These are phyloP conservation scores for Drosophila micromelanica DNA, from an alignment of 1,140 invertebrate species.

Conservation along the genomic window DNA sequence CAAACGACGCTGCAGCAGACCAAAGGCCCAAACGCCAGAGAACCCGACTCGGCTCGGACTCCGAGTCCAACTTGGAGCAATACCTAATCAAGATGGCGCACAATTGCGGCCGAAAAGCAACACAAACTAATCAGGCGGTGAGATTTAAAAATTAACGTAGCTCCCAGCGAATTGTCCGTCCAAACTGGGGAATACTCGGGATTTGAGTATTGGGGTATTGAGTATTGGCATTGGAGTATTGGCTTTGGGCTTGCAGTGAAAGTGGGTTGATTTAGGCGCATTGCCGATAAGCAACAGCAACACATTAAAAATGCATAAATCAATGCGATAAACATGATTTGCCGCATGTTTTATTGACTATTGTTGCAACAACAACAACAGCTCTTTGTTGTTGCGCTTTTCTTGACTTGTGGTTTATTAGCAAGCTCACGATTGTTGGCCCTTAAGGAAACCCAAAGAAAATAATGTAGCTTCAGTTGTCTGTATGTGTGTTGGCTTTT, in stretches of 20 bases:
- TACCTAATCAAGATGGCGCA: constrained; percentile 78
- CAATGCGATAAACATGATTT: constrained; percentile 85
- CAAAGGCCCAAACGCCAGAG: neutral
- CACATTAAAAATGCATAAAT: constrained; percentile 85
- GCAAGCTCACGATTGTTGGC: too few relatives aligned
- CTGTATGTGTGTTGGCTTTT: too few relatives aligned
- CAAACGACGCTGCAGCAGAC: constrained; percentile 21
- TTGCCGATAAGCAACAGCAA: constrained; percentile 83
- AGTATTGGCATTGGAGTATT: neutral
- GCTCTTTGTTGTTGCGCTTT: constrained; percentile 33
- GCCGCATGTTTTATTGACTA: constrained; percentile 84
- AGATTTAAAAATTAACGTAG: constrained; percentile 84
- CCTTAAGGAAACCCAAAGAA: too few relatives aligned
- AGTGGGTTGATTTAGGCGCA: constrained; percentile 81
- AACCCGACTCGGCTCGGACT: constrained; percentile 11
- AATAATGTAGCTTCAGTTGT: too few relatives aligned
- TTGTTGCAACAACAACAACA: constrained; percentile 50
- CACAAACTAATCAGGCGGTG: constrained; percentile 84
- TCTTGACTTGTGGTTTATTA: too few relatives aligned
- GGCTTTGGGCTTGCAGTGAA: constrained; percentile 56
- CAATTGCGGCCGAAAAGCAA: constrained; percentile 57
- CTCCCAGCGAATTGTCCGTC: constrained; percentile 49
- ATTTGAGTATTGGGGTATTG: constrained; percentile 4
- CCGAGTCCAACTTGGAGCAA: constrained; percentile 22
- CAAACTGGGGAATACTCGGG: neutral